Evolutionary conservation across 2,888 invertebrate genomes (phyloP).

Genomic region (Tortrix viridana): DNA sequence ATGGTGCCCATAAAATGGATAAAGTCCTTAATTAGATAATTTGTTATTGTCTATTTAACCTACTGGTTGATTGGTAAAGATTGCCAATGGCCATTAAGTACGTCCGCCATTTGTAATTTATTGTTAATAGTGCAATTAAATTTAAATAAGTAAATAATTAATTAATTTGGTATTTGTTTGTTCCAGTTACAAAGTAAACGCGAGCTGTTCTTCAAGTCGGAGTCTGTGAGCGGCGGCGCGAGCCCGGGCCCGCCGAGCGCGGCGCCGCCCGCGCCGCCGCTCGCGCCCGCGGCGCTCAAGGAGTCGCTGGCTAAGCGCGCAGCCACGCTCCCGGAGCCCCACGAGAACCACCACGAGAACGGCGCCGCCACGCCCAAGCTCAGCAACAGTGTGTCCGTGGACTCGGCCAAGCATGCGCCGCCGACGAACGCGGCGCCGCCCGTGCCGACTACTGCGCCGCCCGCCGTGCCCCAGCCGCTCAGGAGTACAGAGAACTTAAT

Average conservation of each 20-base stretch:
- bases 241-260: slow-evolving; percentile 67
- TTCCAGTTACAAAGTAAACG: slow-evolving; percentile 92
- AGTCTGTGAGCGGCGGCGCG: slow-evolving; percentile 83
- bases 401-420: slow-evolving; percentile 53
- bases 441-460: slow-evolving; percentile 66
- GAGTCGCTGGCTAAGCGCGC: slow-evolving; percentile 78
- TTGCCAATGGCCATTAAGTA: no score
- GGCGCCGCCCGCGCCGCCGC: slow-evolving; percentile 77
- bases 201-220: slow-evolving; percentile 93
- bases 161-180: slow-evolving; percentile 45
- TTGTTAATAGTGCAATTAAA: no score
- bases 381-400: slow-evolving; percentile 73
- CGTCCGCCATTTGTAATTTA: no score
- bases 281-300: slow-evolving; percentile 79
- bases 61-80: no score
- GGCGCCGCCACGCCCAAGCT: slow-evolving; percentile 73
- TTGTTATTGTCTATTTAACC: no score
- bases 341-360: slow-evolving; percentile 79
- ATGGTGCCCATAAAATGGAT: no score
- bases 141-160: no score
- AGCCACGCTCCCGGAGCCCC: slow-evolving; percentile 72
- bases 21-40: no score
- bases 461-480: slow-evolving; percentile 61
- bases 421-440: slow-evolving; percentile 68
- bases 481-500: slow-evolving; percentile 78